A percentile compares a stretch with the other conserved stretches of the same genome.
These are phyloP conservation scores for Coendou prehensilis DNA, from an alignment of 2,797 vertebrate species.

Conservation along the genomic window DNA sequence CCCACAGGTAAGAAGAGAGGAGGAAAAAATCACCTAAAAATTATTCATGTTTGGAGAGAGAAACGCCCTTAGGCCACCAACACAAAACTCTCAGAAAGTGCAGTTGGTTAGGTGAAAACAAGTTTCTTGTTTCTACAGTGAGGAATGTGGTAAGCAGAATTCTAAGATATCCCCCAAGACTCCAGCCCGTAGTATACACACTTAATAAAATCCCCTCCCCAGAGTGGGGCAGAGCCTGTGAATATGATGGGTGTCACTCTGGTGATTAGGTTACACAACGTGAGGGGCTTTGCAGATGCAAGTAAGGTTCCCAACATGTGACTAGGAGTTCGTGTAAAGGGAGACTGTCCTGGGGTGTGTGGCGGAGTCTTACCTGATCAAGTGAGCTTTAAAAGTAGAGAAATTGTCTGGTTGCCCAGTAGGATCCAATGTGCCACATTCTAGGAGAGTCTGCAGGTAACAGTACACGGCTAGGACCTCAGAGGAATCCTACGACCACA, in stretches of 20 bases:
- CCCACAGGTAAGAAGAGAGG: neutral
- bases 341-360: neutral
- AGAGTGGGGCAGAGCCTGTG: neutral
- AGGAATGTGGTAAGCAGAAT: neutral
- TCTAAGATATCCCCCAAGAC: neutral
- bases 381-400: neutral
- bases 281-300: neutral
- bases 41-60: neutral
- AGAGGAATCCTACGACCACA: neutral
- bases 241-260: fast-evolving
- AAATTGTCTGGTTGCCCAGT: neutral
- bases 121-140: fast-evolving
- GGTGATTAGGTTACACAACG: neutral
- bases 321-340: neutral
- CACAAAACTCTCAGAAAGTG: neutral
- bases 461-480: fast-evolving
- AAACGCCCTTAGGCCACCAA: neutral
- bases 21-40: neutral
- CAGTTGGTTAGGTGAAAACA: fast-evolving
- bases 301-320: neutral
- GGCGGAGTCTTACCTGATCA: neutral
- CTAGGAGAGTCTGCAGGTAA: neutral
- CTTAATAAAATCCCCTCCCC: too few relatives aligned
- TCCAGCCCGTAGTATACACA: fast-evolving
- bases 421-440: neutral